Evolutionary conservation across 2,888 invertebrate genomes (phyloP), one percentile per base, ranked within the genome.

Genomic region (Mesorhabditis spiculigera): DNA sequence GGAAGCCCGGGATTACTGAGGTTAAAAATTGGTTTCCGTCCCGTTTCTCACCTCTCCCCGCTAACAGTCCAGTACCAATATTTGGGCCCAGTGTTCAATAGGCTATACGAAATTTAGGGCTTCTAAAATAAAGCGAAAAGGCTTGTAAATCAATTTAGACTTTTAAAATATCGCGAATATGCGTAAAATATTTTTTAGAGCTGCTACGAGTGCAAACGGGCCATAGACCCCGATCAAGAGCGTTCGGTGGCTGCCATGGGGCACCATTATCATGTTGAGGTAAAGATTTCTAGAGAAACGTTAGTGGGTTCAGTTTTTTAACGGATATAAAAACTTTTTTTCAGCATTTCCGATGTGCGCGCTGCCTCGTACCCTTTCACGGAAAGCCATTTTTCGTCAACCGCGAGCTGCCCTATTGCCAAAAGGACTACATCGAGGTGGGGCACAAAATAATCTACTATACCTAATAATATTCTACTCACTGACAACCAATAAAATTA

Each of bases 321-420:
- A 64, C 8, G 6, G 8, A 6, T 6, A 65, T 3, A 45, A 41
- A 41, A 67, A 67, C 67, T 3, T 65, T 13, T 10, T 71, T 76
- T 68, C 65, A 96, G 88, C 95, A 95, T 88, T 96, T 96, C 90
- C 94, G 95, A 90, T 96, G 96, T 88, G 93, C 93, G 75, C 93
- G 94, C 86, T 96, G 96, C 87, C 94, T 94, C 61, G 93, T 93
- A 86, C 93, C 93, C 86, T 95, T 96, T 86, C 61, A 72, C 62
- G 95, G 95, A 82, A 94, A 95, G 75, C 95, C 95, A 50, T 95
- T 95, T 90, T 95, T 95, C 88, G 96, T 96, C 78, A 86, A 72
- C 63, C 68, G 73, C 43, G 75, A 73, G 8, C 72, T 72, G 13
- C 74, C 77, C 4, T 78, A 74, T 87, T 96, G 96, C 88, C 91